Percentiles rank a stretch among this genome's conserved stretches.
Evolutionary conservation across 1,140 invertebrate species (phyloP).

Genomic region (Saccostrea echinata): DNA sequence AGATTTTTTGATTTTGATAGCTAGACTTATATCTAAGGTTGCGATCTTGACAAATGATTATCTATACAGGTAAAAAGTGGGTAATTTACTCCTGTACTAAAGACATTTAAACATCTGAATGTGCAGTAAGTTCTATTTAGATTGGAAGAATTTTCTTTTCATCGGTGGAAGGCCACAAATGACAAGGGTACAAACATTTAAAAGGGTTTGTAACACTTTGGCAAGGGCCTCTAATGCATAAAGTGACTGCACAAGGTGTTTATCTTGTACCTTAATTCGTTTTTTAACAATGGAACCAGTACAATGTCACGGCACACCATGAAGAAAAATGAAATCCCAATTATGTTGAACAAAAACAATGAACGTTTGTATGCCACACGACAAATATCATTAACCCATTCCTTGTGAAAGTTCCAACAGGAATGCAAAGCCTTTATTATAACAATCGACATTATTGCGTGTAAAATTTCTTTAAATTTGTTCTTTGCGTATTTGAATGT

Average conservation of each 20-base stretch:
- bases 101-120: conserved; percentile 25
- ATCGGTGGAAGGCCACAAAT: conserved; percentile 24
- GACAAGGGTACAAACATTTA: conserved; percentile 25
- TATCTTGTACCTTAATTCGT: not conserved
- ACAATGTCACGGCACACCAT: not conserved
- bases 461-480: not conserved
- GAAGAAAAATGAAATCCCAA: conserved; percentile 19
- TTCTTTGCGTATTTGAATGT: not conserved
- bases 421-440: not conserved
- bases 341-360: conserved; percentile 10
- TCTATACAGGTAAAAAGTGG: conserved; percentile 27
- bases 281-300: conserved; percentile 17
- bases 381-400: conserved; percentile 7
- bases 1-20: conserved; percentile 12
- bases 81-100: conserved; percentile 1
- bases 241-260: conserved; percentile 27
- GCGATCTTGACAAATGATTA: conserved; percentile 35
- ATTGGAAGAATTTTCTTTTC: not conserved
- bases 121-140: conserved; percentile 12
- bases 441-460: not conserved
- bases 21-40: conserved; percentile 13
- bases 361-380: conserved; percentile 6
- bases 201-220: conserved; percentile 30
- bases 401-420: not conserved
- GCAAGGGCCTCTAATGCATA: not conserved